Percentiles rank a stretch among this genome's conserved stretches.
Conservation (phyloP, 1,140 invertebrate genomes). For the Sinonovacula constricta region DNA sequence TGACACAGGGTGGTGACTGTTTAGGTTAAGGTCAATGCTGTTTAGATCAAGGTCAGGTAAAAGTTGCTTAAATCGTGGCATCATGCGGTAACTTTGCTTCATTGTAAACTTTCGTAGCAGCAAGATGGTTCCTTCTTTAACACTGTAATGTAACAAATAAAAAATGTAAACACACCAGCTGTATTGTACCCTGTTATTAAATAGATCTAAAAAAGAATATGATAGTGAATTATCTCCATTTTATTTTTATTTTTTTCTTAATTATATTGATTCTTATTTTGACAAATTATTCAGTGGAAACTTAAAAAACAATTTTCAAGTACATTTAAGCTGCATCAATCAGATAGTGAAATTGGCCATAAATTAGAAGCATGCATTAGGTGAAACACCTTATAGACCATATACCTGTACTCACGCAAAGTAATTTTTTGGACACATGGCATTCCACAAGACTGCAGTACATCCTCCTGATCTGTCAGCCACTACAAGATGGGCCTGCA, state of each 20-base stretch:
- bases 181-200: too few relatives aligned
- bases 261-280: not conserved
- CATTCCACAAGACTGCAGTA: slow-evolving; percentile 61
- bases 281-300: not conserved
- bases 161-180: too few relatives aligned
- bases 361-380: too few relatives aligned
- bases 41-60: slow-evolving; percentile 14
- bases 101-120: slow-evolving; percentile 58
- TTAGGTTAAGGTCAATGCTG: slow-evolving; percentile 59
- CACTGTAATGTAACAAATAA: slow-evolving; percentile 38
- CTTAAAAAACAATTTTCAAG: too few relatives aligned
- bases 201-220: too few relatives aligned
- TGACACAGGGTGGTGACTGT: slow-evolving; percentile 52
- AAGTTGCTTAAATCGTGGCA: slow-evolving; percentile 16
- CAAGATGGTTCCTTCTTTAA: slow-evolving; percentile 57
- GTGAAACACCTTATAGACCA: too few relatives aligned
- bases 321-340: too few relatives aligned
- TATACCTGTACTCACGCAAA: slow-evolving; percentile 50
- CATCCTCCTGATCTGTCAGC: slow-evolving; percentile 59
- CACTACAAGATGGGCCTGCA: slow-evolving; percentile 58
- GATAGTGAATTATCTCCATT: not conserved
- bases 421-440: slow-evolving; percentile 43
- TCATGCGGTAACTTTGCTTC: slow-evolving; percentile 49
- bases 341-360: too few relatives aligned
- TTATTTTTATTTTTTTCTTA: not conserved